Conservation (phyloP, 1,140 invertebrate species). For the Nasonia longicornis region DNA sequence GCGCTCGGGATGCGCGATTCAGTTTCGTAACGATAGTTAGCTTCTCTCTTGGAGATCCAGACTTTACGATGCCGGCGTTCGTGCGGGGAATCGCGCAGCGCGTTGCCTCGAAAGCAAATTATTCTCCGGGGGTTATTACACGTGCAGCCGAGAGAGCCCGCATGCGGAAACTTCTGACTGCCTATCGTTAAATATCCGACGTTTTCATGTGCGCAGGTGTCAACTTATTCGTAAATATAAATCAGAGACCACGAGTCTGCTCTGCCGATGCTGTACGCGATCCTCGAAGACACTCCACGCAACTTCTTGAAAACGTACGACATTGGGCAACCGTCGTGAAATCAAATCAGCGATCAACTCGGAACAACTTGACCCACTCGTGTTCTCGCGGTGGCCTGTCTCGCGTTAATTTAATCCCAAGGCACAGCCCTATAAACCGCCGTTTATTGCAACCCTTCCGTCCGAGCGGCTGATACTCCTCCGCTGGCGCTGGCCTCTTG, state of each 20-base stretch:
- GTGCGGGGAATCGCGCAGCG: constrained; percentile 6
- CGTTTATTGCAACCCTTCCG: constrained; percentile 58
- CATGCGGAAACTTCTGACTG: constrained; percentile 9
- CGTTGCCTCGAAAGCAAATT: constrained; percentile 16
- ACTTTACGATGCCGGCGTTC: constrained; percentile 20
- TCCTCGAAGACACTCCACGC: too few species aligned
- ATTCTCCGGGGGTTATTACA: constrained; percentile 27
- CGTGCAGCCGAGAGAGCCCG: background rate
- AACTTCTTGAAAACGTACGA: too few species aligned
- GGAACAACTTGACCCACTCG: constrained; percentile 38
- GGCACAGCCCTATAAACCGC: constrained; percentile 60
- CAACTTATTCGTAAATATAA: constrained; percentile 21
- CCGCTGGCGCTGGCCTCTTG: constrained; percentile 5
- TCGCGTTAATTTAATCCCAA: constrained; percentile 65
- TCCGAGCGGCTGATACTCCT: constrained; percentile 56
- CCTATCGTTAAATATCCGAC: background rate
- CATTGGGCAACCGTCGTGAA: too few species aligned
- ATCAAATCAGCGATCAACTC: background rate
- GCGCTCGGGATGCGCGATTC: background rate
- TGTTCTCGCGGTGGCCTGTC: constrained; percentile 49
- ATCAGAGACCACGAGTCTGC: background rate
- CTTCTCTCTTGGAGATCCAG: background rate
- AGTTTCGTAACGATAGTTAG: constrained; percentile 28
- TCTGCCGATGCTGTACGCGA: too few species aligned
- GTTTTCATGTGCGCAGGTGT: constrained; percentile 19